A percentile compares a stretch with the other conserved stretches of the same genome.
Conservation (phyloP, 2,113 vertebrate species). For the Cynoglossus semilaevis region DNA sequence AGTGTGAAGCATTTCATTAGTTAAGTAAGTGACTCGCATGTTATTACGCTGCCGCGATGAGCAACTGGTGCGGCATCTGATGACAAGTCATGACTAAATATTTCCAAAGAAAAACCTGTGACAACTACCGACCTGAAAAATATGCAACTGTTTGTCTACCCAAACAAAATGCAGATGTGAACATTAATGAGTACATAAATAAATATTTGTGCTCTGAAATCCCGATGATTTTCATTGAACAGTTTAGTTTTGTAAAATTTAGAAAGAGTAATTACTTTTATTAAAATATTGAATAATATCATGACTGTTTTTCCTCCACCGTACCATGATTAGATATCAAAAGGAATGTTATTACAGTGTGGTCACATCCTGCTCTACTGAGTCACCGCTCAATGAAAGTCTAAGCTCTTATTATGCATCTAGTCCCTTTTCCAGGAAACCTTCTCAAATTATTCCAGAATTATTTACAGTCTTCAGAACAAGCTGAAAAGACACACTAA, state of each 20-base stretch:
- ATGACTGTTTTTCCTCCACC: too few relatives aligned
- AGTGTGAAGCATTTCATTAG: conserved; percentile 41
- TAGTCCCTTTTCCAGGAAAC: neutral
- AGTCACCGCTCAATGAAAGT: neutral
- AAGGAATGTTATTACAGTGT: neutral
- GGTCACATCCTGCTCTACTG: neutral
- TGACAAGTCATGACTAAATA: neutral
- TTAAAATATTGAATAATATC: too few relatives aligned
- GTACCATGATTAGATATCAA: neutral
- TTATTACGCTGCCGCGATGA: conserved; percentile 3
- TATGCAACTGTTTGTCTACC: neutral
- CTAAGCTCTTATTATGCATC: neutral
- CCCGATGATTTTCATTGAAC: too few relatives aligned
- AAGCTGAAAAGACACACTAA: conserved; percentile 11
- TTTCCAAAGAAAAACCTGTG: conserved; percentile 1
- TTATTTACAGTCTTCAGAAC: conserved; percentile 14
- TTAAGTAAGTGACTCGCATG: conserved; percentile 27
- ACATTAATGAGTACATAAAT: neutral
- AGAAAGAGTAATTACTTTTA: too few relatives aligned
- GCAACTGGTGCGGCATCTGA: neutral
- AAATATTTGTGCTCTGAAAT: neutral
- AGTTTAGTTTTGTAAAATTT: too few relatives aligned
- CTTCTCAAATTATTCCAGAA: conserved; percentile 22
- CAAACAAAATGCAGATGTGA: neutral
- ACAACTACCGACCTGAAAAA: neutral